Conservation (phyloP, 2,797 vertebrate species). For the Steatocranus sp. region DNA sequence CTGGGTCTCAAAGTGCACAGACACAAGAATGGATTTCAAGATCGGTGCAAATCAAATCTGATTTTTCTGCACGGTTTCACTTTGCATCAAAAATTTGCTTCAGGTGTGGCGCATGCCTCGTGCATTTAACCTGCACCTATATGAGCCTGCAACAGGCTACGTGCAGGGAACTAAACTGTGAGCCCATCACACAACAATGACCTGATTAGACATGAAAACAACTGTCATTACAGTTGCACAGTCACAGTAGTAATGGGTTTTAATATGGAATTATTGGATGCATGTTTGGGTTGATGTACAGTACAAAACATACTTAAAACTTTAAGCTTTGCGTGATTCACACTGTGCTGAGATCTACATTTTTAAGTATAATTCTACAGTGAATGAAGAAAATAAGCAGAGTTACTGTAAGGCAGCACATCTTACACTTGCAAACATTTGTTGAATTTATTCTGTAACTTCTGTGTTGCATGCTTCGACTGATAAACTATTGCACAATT, state of each 20-base stretch:
- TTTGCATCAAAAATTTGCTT: neutral
- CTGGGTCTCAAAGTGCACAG: neutral
- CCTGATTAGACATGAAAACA: neutral
- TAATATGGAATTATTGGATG: neutral
- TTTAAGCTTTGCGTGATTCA: neutral
- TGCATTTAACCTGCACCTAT: neutral
- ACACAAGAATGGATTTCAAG: neutral
- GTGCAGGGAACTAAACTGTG: neutral
- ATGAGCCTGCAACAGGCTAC: neutral
- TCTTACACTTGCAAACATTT: neutral
- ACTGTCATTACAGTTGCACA: neutral
- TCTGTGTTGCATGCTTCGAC: neutral
- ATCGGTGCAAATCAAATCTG: neutral
- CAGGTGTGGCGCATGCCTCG: neutral
- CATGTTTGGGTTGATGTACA: neutral
- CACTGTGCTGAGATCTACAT: neutral
- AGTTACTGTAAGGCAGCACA: neutral
- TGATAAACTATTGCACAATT: neutral
- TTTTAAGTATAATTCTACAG: neutral
- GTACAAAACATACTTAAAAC: neutral
- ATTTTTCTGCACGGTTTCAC: neutral
- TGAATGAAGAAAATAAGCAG: neutral
- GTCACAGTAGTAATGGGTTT: neutral
- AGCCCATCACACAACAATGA: neutral
- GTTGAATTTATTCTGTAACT: neutral